Conservation (phyloP, 2,113 vertebrate genomes). For the Thermophis baileyi region DNA sequence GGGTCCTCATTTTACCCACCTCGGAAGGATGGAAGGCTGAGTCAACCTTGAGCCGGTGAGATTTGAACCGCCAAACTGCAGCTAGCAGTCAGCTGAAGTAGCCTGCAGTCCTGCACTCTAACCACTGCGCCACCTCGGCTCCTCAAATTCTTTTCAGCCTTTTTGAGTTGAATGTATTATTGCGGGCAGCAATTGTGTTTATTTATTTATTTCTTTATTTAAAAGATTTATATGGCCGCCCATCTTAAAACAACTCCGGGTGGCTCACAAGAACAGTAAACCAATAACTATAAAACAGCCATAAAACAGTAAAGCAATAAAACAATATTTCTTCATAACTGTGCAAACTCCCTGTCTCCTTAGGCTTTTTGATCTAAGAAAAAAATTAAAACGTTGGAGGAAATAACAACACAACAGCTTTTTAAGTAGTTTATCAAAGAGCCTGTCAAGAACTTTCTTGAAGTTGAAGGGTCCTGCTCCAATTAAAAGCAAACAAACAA, state of each 20-base stretch:
- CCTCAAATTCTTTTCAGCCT: neutral
- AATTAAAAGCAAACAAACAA: neutral
- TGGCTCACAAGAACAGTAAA: neutral
- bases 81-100: too few relatives aligned
- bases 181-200: neutral
- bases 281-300: neutral
- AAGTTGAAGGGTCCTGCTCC: neutral
- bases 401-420: neutral
- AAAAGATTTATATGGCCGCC: neutral
- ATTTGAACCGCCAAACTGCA: too few relatives aligned
- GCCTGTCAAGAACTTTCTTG: neutral
- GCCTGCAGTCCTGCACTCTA: too few relatives aligned
- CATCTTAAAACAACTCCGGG: neutral
- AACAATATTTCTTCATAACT: neutral
- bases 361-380: neutral
- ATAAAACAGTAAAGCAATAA: neutral
- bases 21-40: too few relatives aligned
- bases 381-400: neutral
- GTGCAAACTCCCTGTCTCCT: neutral
- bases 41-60: too few relatives aligned
- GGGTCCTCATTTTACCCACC: too few relatives aligned
- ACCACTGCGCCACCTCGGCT: too few relatives aligned
- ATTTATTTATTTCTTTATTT: neutral
- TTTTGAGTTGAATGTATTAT: neutral
- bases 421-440: neutral